A percentile compares a stretch with the other conserved stretches of the same genome.
Evolutionary conservation across 2,797 vertebrate species (phyloP).

Genomic region (Antennarius maculatus): DNA sequence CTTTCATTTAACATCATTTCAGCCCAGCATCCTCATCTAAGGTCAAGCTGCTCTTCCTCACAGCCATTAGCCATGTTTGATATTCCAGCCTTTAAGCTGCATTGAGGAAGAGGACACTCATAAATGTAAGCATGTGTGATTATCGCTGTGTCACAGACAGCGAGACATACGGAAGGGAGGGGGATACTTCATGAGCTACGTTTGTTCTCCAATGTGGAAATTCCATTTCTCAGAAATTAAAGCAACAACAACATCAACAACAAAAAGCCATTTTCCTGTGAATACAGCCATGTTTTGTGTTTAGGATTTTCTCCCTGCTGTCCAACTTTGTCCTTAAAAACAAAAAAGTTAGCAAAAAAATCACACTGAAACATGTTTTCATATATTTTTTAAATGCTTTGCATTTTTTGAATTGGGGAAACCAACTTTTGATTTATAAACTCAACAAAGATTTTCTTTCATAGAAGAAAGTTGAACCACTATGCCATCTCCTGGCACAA

Average conservation of each 20-base stretch:
- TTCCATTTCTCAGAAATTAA: not conserved
- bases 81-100: constrained; percentile 62
- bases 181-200: constrained; percentile 16
- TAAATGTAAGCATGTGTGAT: constrained; percentile 57
- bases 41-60: constrained; percentile 49
- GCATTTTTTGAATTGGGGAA: not conserved
- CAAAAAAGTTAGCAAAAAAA: not conserved
- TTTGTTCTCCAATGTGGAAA: not conserved
- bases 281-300: not conserved
- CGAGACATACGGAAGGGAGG: not conserved
- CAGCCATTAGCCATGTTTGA: constrained; percentile 58
- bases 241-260: no score
- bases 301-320: not conserved
- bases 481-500: constrained; percentile 47
- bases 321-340: not conserved
- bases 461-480: constrained; percentile 3
- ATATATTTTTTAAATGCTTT: not conserved
- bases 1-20: constrained; percentile 56
- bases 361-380: not conserved
- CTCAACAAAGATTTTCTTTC: not conserved
- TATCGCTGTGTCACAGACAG: constrained; percentile 26
- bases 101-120: constrained; percentile 56
- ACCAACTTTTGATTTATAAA: not conserved
- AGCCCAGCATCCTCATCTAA: constrained; percentile 62
- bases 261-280: not conserved